Evolutionary conservation across 2,888 invertebrate genomes (phyloP).

Genomic region (Caenorhabditis sp.): DNA sequence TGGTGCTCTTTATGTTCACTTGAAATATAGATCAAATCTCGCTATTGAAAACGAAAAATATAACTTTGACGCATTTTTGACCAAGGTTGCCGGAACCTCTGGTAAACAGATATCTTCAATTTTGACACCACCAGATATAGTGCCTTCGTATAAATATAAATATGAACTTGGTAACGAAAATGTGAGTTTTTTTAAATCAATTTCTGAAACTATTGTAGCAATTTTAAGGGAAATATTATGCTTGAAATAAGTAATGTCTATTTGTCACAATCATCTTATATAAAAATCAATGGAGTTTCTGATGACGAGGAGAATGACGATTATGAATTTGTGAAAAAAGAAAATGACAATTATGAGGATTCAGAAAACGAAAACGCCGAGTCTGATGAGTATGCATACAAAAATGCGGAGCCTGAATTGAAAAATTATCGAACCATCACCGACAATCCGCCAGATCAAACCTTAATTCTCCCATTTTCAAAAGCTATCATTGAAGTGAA

Average conservation of each 20-base stretch:
- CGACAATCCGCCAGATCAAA: too few relatives aligned
- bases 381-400: too few relatives aligned
- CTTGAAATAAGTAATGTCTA: background rate
- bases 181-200: too few relatives aligned
- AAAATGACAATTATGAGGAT: too few relatives aligned
- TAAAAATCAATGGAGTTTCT: background rate
- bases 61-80: too few relatives aligned
- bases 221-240: background rate
- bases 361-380: too few relatives aligned
- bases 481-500: constrained; percentile 3
- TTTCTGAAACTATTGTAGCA: too few relatives aligned
- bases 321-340: too few relatives aligned
- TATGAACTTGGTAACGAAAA: background rate
- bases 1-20: background rate
- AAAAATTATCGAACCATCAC: too few relatives aligned
- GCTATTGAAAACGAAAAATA: background rate
- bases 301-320: background rate
- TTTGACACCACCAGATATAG: background rate
- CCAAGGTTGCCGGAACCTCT: too few relatives aligned
- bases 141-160: background rate
- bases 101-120: background rate
- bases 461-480: background rate
- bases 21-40: background rate
- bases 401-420: too few relatives aligned
- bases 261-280: background rate